Evolutionary conservation across 1,140 invertebrate species (phyloP).

Genomic region (Bathynomus jamesi): DNA sequence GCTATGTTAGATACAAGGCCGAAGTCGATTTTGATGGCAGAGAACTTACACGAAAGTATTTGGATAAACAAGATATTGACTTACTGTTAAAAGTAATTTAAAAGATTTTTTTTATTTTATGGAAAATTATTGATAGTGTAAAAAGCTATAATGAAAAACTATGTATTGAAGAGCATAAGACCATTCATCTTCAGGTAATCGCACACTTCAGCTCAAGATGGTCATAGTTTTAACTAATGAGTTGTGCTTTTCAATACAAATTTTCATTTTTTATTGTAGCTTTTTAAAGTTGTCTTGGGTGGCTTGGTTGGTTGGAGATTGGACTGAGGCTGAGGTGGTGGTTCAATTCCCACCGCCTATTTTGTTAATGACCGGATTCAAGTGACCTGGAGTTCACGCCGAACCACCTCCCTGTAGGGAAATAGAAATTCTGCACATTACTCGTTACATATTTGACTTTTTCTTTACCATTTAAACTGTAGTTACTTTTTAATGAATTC

Average conservation of each 20-base stretch:
- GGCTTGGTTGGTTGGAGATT: no score
- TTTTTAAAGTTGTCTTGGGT: no score
- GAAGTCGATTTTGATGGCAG: slow-evolving; percentile 96
- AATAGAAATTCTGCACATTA: no score
- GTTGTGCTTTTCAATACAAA: background rate
- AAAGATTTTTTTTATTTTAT: slow-evolving; percentile 12
- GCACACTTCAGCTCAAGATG: background rate
- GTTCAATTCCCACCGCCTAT: no score
- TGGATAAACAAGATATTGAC: slow-evolving; percentile 84
- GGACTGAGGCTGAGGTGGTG: no score
- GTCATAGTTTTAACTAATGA: background rate
- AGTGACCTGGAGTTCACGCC: no score
- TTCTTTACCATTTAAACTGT: no score
- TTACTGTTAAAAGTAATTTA: slow-evolving; percentile 46
- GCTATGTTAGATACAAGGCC: slow-evolving; percentile 80
- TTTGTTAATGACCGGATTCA: no score
- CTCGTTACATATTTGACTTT: no score
- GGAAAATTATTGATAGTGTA: slow-evolving; percentile 7
- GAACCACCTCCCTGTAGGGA: no score
- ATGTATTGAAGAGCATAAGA: background rate
- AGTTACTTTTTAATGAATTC: no score
- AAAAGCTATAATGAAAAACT: slow-evolving; percentile 20
- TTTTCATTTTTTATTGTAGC: background rate
- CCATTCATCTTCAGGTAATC: background rate
- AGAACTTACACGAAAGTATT: slow-evolving; percentile 82